A percentile compares a stretch with the other conserved stretches of the same genome.
phyloP scores from a whole-genome alignment of 2,113 vertebrate genomes.

The Cyphomyrus plagiostoma region DNA sequence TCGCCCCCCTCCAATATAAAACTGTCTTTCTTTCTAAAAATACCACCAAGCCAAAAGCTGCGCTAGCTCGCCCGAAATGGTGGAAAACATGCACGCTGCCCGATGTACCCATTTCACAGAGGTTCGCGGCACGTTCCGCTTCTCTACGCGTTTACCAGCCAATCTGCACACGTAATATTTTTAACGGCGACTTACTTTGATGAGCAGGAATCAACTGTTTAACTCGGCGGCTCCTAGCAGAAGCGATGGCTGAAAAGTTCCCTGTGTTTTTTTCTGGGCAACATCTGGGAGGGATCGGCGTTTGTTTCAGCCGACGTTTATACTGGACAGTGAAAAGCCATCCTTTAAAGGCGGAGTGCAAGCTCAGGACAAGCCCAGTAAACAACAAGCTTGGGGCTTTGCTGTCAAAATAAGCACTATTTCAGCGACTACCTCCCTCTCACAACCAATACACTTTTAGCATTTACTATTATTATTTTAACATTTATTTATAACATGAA shows the following conservation, averaged over 20 bases:
- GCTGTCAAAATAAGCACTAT: background rate
- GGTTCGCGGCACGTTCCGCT: background rate
- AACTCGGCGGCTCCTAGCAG: background rate
- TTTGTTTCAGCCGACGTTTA: background rate
- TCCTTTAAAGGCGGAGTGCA: background rate
- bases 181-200: background rate
- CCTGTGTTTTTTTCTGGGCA: background rate
- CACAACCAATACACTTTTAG: background rate
- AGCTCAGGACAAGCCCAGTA: background rate
- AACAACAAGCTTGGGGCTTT: background rate
- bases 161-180: background rate
- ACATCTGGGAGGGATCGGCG: slow-evolving; percentile 7
- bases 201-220: background rate
- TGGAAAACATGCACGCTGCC: background rate
- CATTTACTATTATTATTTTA: background rate
- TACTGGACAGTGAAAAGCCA: slow-evolving; percentile 1
- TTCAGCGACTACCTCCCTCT: background rate
- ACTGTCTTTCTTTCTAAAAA: background rate
- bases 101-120: background rate
- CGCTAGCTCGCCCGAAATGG: background rate
- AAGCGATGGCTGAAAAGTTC: slow-evolving; percentile 6
- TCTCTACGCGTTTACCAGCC: background rate
- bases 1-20: background rate
- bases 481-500: background rate
- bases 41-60: background rate